These are phyloP conservation scores for Synanthedon tipuliformis DNA, from an alignment of 2,888 invertebrate species.

Conservation along the genomic window DNA sequence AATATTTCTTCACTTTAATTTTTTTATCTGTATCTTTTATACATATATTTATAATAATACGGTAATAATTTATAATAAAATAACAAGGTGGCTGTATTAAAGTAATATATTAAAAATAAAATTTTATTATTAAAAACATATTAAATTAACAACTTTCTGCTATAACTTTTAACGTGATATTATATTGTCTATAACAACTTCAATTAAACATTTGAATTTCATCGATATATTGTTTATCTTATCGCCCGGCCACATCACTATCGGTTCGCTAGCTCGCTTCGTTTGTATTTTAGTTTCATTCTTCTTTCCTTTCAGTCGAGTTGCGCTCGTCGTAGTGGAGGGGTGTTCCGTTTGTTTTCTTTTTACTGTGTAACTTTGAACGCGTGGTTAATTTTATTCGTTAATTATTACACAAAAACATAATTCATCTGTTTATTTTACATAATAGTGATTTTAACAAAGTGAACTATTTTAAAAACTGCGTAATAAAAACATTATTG, in stretches of 20 bases:
- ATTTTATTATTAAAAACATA: too few relatives aligned
- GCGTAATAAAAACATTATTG: conserved; percentile 1
- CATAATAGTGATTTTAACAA: not conserved
- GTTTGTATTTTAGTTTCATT: conserved; percentile 15
- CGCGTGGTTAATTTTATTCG: conserved; percentile 34
- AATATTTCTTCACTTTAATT: too few relatives aligned
- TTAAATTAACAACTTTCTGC: too few relatives aligned
- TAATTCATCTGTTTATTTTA: conserved; percentile 8
- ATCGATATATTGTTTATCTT: not conserved
- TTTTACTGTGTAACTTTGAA: conserved; percentile 13
- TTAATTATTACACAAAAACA: conserved; percentile 8
- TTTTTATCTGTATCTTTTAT: too few relatives aligned
- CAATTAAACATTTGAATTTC: not conserved
- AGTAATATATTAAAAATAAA: too few relatives aligned
- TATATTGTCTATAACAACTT: too few relatives aligned
- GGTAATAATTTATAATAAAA: too few relatives aligned
- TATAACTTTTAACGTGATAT: too few relatives aligned
- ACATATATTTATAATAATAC: too few relatives aligned
- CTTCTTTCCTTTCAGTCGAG: conserved; percentile 31
- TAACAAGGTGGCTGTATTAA: too few relatives aligned
- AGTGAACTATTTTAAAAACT: not conserved
- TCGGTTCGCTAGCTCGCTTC: conserved; percentile 30
- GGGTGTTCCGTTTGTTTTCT: conserved; percentile 10
- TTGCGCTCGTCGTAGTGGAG: conserved; percentile 10
- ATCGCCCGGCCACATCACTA: conserved; percentile 5